Base-by-base conservation (phyloP, 1,140 invertebrate species). In the Drosophila willistoni region DNA sequence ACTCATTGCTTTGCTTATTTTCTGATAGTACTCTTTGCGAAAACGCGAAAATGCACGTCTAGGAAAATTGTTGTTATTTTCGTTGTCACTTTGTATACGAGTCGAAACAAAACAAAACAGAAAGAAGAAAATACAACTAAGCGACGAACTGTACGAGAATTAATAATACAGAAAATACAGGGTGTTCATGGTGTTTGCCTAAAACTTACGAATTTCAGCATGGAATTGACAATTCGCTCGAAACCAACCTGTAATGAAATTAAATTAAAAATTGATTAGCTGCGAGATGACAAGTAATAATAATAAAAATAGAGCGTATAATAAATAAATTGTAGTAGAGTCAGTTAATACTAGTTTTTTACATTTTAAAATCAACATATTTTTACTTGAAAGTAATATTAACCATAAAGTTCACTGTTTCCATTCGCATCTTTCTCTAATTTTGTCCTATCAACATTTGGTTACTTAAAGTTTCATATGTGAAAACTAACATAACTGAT, bases 21-120 rank as follows among this genome's bases (percentile, higher is more conserved):
- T 51, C 44, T 33, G 83, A 86, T 86, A 73, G 76, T 79, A 79
- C 17, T 64, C 78, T 82, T 65, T 55, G 61, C 47, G 6, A 80
- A 86, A 80, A 64, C 80, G 83, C 84, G 4, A 80, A 86, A 83
- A 61, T 83, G 83, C 84, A 86, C 83, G 83, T 86, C 74, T 79
- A 34, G 66, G 17, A 82, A 33, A 79, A 72, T 79, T 64, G 74
- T 72, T 17, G 17, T 51, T 51, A 10, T 19, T 25, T 55, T 55
- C 34, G 33, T 36, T 36, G 22, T 56, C 25, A 56, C 22, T 14
- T 57, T n/a, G 25, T 17, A 55, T 39, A 62, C 41, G 68, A 61
- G 36, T 34, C 29, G 66, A 57, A 71, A 69, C 71, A 69, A 71
- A 78, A 41, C 36, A 69, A 71, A 78, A 41, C 36, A 42, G 19